phyloP scores from a whole-genome alignment of 2,888 invertebrate species.

The Agrochola macilenta region DNA sequence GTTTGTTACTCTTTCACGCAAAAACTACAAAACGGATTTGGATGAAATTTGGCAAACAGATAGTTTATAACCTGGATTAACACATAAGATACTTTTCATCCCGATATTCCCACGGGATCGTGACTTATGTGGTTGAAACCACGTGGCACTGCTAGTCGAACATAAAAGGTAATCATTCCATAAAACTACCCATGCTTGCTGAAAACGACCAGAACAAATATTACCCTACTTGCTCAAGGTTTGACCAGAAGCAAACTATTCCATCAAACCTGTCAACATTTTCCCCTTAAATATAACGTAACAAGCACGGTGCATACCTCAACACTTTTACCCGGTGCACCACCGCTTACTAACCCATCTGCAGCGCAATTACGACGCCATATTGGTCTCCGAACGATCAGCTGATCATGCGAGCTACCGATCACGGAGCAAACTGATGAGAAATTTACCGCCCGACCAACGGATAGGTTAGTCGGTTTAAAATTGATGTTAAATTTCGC shows the following conservation, averaged over 20 bases:
- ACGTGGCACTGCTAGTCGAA: too few species aligned
- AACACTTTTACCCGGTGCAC: conserved; percentile 29
- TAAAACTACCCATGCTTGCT: not conserved
- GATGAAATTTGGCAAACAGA: too few species aligned
- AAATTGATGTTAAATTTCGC: conserved; percentile 61
- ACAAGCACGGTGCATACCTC: conserved; percentile 18
- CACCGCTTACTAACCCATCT: conserved; percentile 57
- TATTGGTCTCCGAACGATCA: conserved; percentile 59
- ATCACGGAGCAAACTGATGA: conserved; percentile 77
- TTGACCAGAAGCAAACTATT: not conserved
- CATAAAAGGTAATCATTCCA: not conserved
- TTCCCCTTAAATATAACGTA: conserved; percentile 18
- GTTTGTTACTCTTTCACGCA: too few species aligned
- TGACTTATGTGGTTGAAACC: too few species aligned
- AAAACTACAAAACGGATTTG: too few species aligned
- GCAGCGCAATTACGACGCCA: conserved; percentile 71
- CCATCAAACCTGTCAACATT: not conserved
- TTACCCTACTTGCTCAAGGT: not conserved
- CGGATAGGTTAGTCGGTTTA: conserved; percentile 75
- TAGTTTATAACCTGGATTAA: too few species aligned
- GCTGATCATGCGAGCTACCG: conserved; percentile 73
- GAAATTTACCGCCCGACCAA: conserved; percentile 86
- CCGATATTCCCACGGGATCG: too few species aligned
- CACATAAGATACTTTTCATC: too few species aligned
- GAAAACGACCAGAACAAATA: too few species aligned